A percentile compares a stretch with the other conserved stretches of the same genome.
Conservation (phyloP, 2,113 vertebrate species). For the Helogale parvula region DNA sequence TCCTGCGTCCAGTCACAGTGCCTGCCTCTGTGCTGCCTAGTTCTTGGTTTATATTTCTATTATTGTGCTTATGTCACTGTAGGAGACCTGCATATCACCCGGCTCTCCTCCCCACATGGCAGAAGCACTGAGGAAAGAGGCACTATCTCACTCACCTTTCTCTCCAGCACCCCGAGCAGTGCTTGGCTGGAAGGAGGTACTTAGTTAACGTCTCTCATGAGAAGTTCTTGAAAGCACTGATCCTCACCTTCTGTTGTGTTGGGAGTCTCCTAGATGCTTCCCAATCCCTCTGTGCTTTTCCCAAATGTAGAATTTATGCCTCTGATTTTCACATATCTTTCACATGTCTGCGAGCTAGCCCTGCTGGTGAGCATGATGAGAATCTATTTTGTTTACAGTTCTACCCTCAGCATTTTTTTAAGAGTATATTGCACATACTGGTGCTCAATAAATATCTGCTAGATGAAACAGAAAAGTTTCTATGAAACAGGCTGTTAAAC, state of each 20-base stretch:
- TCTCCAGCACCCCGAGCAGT: neutral
- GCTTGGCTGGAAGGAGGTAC: neutral
- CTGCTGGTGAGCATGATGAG: neutral
- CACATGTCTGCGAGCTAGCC: neutral
- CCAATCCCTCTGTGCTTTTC: neutral
- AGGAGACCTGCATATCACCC: neutral
- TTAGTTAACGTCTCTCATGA: neutral
- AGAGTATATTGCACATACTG: neutral
- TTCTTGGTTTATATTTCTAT: neutral
- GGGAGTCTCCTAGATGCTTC: neutral
- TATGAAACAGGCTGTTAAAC: neutral
- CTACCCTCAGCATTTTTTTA: neutral
- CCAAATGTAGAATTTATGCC: neutral
- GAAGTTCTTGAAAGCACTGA: neutral
- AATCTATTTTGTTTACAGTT: neutral
- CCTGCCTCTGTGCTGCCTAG: neutral
- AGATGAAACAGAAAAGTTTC: neutral
- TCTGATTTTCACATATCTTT: neutral
- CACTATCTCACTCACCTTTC: neutral
- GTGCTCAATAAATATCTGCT: neutral
- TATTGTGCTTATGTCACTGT: neutral
- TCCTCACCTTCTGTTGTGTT: neutral
- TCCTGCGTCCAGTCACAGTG: neutral
- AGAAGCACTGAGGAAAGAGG: neutral
- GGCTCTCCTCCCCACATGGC: neutral